Evolutionary conservation across 2,888 invertebrate genomes (phyloP).

Genomic region (Acleris literana): DNA sequence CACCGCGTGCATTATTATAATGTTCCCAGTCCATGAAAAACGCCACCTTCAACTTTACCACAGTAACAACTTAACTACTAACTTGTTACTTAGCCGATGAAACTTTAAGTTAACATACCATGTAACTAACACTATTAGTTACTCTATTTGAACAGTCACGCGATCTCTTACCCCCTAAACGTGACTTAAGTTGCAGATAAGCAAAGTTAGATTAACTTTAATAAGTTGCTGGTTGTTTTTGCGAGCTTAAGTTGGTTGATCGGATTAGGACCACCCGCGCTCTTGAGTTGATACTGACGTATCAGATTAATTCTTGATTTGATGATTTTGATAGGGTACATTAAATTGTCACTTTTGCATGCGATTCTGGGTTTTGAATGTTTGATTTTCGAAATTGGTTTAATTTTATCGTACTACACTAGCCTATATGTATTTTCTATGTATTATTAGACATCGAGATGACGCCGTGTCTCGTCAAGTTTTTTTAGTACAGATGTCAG

Average conservation of each 20-base stretch:
- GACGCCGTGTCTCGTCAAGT: no score
- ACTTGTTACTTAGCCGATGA: slow-evolving; percentile 24
- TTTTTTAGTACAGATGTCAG: no score
- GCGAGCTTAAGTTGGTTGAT: slow-evolving; percentile 15
- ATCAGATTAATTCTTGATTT: background rate
- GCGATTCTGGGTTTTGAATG: no score
- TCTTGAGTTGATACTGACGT: background rate
- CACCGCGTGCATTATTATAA: background rate
- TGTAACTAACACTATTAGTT: slow-evolving; percentile 48
- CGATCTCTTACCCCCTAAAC: slow-evolving; percentile 40
- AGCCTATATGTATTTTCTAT: no score
- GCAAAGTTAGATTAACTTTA: slow-evolving; percentile 21
- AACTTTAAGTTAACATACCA: slow-evolving; percentile 48
- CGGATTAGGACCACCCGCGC: slow-evolving; percentile 29
- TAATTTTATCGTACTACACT: no score
- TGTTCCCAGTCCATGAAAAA: background rate
- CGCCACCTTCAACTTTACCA: background rate
- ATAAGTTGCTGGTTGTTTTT: slow-evolving; percentile 22
- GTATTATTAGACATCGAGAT: no score
- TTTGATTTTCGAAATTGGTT: no score
- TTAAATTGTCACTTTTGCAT: no score
- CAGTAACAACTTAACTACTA: slow-evolving; percentile 15
- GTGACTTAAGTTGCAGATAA: slow-evolving; percentile 26
- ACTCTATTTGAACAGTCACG: slow-evolving; percentile 55
- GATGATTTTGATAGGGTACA: no score